Base-by-base conservation (phyloP, 2,888 invertebrate genomes). In the Leucoma salicis region DNA sequence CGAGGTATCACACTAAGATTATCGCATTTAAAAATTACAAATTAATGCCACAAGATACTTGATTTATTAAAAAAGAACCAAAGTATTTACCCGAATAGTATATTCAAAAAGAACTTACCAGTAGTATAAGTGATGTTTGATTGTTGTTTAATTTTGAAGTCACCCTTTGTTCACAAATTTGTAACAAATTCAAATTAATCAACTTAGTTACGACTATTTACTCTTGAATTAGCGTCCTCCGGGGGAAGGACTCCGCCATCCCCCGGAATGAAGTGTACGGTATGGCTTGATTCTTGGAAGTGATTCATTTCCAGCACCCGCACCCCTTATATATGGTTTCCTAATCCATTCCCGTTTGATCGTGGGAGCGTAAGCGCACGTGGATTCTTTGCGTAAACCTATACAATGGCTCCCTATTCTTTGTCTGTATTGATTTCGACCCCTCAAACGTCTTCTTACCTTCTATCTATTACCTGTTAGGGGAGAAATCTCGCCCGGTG, bases 381-480 rank as follows among this genome's bases (percentile, higher is more conserved):
- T 86, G 86, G 74, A 51, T 71, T 76, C 70, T 81, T 85, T 86
- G 82, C 86, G 86, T 64, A 82, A 76, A 66, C 80, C 80, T 82
- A 78, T 59, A 88, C 87, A 87, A 88, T 79, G 55, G 74, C 53
- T 66, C 74, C 78, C 79, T 74, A 68, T 86, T 27, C 82, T 86
- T 84, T 83, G 67, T 75, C 53, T 64, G 66, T 70, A 63, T 84
- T 83, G 78, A 85, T 80, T 80, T 68, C 74, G 77, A 78, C 87
- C 89, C 87, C 79, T 81, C 74, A 66, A 72, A 66, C 84, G 21
- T 21, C 21, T 80, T 83, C 86, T 87, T 87, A 66, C 79, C 78
- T 72, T 78, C 56, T 84, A 84, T 83, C 83, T 81, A 68, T 84
- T 88, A 88, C 88, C 87, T 88, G 83, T 75, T 72, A 77, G 84